Base-by-base conservation (phyloP, 2,888 invertebrate genomes). In the Magallana nippona region DNA sequence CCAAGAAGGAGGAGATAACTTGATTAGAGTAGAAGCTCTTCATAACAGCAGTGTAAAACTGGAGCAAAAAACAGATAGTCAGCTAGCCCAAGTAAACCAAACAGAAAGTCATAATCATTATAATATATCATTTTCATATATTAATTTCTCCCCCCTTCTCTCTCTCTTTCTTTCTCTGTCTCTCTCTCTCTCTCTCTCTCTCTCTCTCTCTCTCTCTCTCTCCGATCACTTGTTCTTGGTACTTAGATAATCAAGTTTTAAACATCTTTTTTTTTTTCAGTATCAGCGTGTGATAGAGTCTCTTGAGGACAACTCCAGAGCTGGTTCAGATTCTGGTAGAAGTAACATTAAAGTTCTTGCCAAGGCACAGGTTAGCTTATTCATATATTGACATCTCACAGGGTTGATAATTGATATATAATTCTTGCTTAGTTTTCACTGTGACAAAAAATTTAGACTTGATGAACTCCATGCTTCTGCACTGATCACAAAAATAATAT, bases 301-400 rank as follows among this genome's bases (percentile, higher is more conserved):
- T 27, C 83, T 92, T 22, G 91, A 91, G 55, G 88, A 92, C 82
- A 89, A 88, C 78, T 84, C 84, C 17, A 87, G 86, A 8, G 84
- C 85, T n/a, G 58, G 84, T 5, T 80, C 83, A 13, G 83, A 84
- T 10, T 71, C 84, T 79, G 84, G 83, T n/a, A 88, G 83, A 57
- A 90, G 88, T 83, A 92, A 92, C 86, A 91, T 90, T 55, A 90
- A 91, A 71, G 87, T 86, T 10, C 84, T 92, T 19, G 92, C 92
- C 27, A 92, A 92, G 84, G 89, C 92, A 27, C 92, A 92, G 91
- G 92, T 91, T 86, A 13, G 82, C 78, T 2, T 81, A 56, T 17
- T 8, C n/a, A 44, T 56, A 32, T 83, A 13, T 17, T 3, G 13
- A 32, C n/a, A 19, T 19, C 19, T 32, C 19, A 78, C n/a, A 78